Percentiles rank a stretch among this genome's conserved stretches.
phyloP scores from a whole-genome alignment of 2,113 vertebrate genomes.

The Otus sunia region DNA sequence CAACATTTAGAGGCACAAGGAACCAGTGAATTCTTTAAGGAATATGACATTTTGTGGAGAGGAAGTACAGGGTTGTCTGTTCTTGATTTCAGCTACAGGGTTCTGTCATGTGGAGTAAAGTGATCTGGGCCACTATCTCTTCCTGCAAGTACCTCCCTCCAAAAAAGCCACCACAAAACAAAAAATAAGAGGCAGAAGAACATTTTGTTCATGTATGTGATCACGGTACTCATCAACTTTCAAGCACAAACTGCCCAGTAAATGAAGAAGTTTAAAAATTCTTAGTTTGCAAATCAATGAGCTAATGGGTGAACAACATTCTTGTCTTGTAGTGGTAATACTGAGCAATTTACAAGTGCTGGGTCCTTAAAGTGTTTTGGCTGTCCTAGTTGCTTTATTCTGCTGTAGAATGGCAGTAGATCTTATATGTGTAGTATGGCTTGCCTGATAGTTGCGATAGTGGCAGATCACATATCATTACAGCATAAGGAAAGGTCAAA shows the following conservation, averaged over 20 bases:
- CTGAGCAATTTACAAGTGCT: background rate
- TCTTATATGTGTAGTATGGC: rapidly evolving
- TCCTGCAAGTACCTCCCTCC: background rate
- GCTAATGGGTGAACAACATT: background rate
- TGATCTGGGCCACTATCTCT: background rate
- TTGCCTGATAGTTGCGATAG: background rate
- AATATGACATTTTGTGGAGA: background rate
- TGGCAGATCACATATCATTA: background rate
- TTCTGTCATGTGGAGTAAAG: background rate
- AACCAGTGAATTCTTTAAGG: background rate
- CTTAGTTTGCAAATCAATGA: background rate
- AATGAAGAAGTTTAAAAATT: background rate
- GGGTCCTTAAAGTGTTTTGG: background rate
- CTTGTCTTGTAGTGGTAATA: background rate
- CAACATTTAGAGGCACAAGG: background rate
- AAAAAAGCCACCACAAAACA: background rate
- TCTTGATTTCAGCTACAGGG: background rate
- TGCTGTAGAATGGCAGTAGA: background rate
- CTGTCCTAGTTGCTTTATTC: background rate
- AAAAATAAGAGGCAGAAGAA: background rate
- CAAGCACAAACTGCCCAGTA: background rate
- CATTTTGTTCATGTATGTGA: background rate
- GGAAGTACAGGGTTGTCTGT: background rate
- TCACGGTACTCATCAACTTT: background rate
- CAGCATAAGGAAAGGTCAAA: background rate